Evolutionary conservation across 2,888 invertebrate species (phyloP), one percentile per base, ranked within the genome.

Genomic region (Leptinotarsa tumamoca): DNA sequence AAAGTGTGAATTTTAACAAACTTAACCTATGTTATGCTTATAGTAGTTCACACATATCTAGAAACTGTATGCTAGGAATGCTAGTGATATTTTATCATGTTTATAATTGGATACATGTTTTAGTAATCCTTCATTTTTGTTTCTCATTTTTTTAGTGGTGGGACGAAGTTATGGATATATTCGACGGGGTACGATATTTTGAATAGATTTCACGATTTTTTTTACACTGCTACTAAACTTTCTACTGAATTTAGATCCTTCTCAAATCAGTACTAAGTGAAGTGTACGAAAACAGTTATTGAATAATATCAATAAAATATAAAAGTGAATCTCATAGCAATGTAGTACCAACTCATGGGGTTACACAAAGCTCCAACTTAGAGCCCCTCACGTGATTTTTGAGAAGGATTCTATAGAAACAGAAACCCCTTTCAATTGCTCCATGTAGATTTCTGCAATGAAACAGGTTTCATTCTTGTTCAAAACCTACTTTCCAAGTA

Each of bases 151-250:
- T 80, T 52, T 80, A 96, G 95, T 96, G 95, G 95, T 96, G 96
- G 96, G 95, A 96, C 94, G 96, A 96, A 93, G 95, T 96, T 91
- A 95, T 96, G 95, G 96, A 96, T 92, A 95, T 96, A 91, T 96
- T 96, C 93, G 95, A 96, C 89, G 95, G 95, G 95, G 96, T 96
- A 95, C 93, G 95, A 91, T 88, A 70, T 80, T 79, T 79, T 76
- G 50, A 50, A 56, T 72, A 72, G 74, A 71, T 71, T 18, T 72
- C 67, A 63, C 56, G 56, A 66, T 51, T 63, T 58, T 67, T 72
- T 74, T 66, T 49, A 74, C 68, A 68, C 69, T 67, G 23, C 51
- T 17, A 33, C 52, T 68, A 52, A 50, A 51, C 69, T 74, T 56
- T 54, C 66, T 4, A 63, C 68, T 51, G 13, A 21, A 51, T 0